phyloP scores from a whole-genome alignment of 2,797 vertebrate species.

The Oryzias sinensis region DNA sequence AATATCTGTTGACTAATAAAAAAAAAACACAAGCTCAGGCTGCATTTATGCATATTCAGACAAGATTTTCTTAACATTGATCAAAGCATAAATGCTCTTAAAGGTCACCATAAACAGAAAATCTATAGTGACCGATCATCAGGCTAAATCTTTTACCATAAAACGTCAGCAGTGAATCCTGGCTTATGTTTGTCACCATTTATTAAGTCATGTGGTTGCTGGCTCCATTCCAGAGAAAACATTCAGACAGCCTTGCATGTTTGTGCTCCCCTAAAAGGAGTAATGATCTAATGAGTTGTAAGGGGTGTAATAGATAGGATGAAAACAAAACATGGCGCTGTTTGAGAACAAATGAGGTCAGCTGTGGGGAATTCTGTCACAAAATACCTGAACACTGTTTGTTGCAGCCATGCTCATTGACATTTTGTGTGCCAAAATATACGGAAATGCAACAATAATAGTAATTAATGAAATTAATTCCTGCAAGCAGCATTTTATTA shows the following conservation, averaged over 20 bases:
- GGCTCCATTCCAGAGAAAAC: slow-evolving; percentile 50
- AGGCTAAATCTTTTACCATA: slow-evolving; percentile 32
- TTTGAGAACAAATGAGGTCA: not conserved
- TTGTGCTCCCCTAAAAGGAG: slow-evolving; percentile 39
- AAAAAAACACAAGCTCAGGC: slow-evolving; percentile 45
- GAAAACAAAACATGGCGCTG: slow-evolving; percentile 25
- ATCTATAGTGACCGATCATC: slow-evolving; percentile 32
- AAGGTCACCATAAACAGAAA: not conserved
- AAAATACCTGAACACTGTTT: too few relatives aligned
- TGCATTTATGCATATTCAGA: slow-evolving; percentile 11
- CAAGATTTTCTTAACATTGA: slow-evolving; percentile 28
- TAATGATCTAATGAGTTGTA: slow-evolving; percentile 46
- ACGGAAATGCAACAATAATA: too few relatives aligned
- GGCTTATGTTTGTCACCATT: slow-evolving; percentile 62
- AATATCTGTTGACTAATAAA: not conserved
- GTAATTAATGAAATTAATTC: too few relatives aligned
- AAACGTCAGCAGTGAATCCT: slow-evolving; percentile 27
- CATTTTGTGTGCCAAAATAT: too few relatives aligned
- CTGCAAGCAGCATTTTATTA: too few relatives aligned
- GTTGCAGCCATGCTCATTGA: too few relatives aligned
- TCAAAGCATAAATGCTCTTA: slow-evolving; percentile 26
- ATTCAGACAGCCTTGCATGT: slow-evolving; percentile 45
- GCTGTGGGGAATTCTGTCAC: too few relatives aligned
- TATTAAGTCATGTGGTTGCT: slow-evolving; percentile 58
- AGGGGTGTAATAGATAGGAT: slow-evolving; percentile 44